Base-by-base conservation (phyloP, 2,113 vertebrate genomes). In the Excalfactoria chinensis region DNA sequence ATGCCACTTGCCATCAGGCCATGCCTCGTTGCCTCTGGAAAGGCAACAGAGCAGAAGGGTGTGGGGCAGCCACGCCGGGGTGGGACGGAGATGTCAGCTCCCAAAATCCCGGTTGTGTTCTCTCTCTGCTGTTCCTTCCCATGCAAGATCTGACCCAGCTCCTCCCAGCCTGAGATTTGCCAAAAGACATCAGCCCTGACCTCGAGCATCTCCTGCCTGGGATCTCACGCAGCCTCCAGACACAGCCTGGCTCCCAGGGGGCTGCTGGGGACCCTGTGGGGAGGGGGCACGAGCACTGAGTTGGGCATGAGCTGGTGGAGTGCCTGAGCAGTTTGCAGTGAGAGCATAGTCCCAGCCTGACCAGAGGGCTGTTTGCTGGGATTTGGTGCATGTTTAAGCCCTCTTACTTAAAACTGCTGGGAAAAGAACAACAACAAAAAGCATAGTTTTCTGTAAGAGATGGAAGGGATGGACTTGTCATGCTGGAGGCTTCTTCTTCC, bases 1-100 rank as follows among this genome's bases (percentile, higher is more conserved):
- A 96, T 97, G 97, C 96, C 97, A 97, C 97, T 98, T 97, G 95
- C 81, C 93, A 96, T 98, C 97, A 97, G 96, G 80, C 84, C 97
- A 97, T 63, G 96, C 95, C 89, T 97, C 94, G 86, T 96, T 97
- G 46, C 95, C 73, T 94, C 93, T 60, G 95, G 93, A 96, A 71
- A 86, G 94, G 73, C 93, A 97, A 90, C 95, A 19, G 96, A 97
- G 97, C 96, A 96, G 95, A 98, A 98, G 90, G 80, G 92, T 97
- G 48, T 32, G 12, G 15, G 18, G 11, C 3, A 11, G 55, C 55
- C 32, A 58, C 44, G 0, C 11, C 0, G 0, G 21, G 6, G 2
- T 32, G 49, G 51, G 49, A n/a, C 32, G 66, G 56, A 73, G 32
- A 41, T 3, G 2, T 21, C 34, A 8, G 18, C 11, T 90, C 83